Evolutionary conservation across 2,797 vertebrate genomes (phyloP).

Genomic region (Callimico goeldii): DNA sequence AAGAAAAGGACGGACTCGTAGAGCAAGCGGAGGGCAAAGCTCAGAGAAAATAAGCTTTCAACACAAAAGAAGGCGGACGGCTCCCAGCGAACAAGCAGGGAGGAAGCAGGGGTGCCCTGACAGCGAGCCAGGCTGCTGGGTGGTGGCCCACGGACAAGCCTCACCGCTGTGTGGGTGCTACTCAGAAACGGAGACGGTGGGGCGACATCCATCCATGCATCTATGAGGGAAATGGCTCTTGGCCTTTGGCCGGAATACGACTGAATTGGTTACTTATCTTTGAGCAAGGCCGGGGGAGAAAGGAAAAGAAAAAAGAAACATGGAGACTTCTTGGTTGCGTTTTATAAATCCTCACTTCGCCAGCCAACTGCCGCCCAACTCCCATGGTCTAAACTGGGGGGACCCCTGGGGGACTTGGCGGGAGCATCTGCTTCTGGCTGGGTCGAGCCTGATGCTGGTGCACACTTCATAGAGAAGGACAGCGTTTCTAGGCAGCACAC

Average conservation of each 20-base stretch:
- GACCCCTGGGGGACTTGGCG: neutral
- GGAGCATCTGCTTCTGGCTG: constrained; percentile 5
- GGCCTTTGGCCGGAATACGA: neutral
- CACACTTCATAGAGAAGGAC: neutral
- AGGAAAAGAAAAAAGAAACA: neutral
- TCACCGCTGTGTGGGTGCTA: neutral
- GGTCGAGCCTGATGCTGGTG: neutral
- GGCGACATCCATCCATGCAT: fast-evolving
- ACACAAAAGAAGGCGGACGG: constrained; percentile 40
- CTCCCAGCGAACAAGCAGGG: neutral
- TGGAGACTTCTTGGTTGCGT: neutral
- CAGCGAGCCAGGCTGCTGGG: neutral
- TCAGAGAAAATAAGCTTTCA: neutral
- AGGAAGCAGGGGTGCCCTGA: neutral
- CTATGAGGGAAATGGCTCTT: neutral
- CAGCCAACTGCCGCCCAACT: neutral
- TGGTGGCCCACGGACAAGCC: neutral
- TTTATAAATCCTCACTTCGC: neutral
- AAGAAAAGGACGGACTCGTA: neutral
- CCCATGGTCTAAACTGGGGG: neutral
- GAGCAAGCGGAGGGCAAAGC: constrained; percentile 3
- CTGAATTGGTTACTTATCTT: neutral
- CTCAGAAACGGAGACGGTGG: fast-evolving
- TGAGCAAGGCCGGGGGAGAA: neutral
- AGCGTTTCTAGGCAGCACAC: constrained; percentile 8